Conservation (phyloP, 2,113 vertebrate genomes). For the Anolis sagrei region DNA sequence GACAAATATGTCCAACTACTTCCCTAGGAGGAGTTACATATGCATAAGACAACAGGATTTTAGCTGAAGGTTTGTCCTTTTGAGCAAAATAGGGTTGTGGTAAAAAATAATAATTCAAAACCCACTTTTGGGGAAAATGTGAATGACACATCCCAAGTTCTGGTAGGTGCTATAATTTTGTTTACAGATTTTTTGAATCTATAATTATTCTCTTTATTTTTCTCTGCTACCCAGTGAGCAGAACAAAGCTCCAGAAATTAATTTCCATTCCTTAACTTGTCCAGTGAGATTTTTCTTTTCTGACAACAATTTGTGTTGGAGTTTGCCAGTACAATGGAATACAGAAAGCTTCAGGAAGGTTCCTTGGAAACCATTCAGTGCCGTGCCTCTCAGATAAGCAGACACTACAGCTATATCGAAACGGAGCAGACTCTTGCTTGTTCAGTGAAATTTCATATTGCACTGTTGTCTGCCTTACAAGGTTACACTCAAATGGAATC, state of each 20-base stretch:
- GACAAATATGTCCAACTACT: too few relatives aligned
- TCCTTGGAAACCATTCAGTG: not conserved
- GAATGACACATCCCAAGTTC: not conserved
- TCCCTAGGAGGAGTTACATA: too few relatives aligned
- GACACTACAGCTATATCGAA: not conserved
- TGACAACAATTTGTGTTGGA: not conserved
- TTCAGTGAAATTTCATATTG: slow-evolving; percentile 12
- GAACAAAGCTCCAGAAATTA: not conserved
- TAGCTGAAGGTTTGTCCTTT: too few relatives aligned
- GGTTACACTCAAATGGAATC: not conserved
- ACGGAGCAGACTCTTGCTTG: not conserved
- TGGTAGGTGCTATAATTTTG: not conserved
- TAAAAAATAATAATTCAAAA: too few relatives aligned
- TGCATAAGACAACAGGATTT: too few relatives aligned
- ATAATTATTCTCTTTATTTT: not conserved
- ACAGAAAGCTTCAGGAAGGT: not conserved
- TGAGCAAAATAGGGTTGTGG: too few relatives aligned
- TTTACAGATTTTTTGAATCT: not conserved
- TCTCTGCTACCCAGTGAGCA: not conserved
- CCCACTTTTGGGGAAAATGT: not conserved
- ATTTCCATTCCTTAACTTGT: not conserved
- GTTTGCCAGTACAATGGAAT: not conserved
- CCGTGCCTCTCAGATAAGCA: not conserved
- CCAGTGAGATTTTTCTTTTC: not conserved
- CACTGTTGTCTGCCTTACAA: not conserved